Percentiles rank a stretch among this genome's conserved stretches.
These are phyloP conservation scores for Sebastes itinus DNA, from an alignment of 2,797 vertebrate genomes.

Conservation along the genomic window DNA sequence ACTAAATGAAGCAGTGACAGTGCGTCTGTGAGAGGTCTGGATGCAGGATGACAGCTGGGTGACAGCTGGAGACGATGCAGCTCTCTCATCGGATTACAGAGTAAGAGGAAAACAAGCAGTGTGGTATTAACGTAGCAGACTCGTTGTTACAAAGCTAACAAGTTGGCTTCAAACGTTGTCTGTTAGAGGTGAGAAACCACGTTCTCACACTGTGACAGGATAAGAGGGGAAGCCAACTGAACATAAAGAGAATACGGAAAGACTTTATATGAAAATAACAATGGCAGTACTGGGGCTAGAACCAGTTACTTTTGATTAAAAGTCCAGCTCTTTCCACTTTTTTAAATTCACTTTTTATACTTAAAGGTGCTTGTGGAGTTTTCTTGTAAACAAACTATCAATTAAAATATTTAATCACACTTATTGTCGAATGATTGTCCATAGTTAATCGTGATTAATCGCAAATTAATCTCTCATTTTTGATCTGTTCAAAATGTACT, in stretches of 20 bases:
- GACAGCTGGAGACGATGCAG: conserved; percentile 16
- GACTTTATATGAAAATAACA: neutral
- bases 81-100: neutral
- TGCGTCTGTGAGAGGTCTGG: neutral
- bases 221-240: no score
- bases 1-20: neutral
- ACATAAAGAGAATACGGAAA: neutral
- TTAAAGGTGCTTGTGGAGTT: no score
- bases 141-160: neutral
- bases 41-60: conserved; percentile 18
- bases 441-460: no score
- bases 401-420: no score
- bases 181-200: neutral
- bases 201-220: neutral
- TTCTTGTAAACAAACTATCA: no score
- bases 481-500: no score
- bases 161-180: neutral
- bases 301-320: no score
- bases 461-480: no score
- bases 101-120: neutral
- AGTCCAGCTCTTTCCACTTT: no score
- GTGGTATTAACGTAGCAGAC: neutral
- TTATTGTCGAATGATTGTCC: no score
- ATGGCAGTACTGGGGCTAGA: no score
- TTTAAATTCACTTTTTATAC: no score